A percentile compares a stretch with the other conserved stretches of the same genome.
These are phyloP conservation scores for Elanus axillaris DNA, from an alignment of 2,113 vertebrate species.

Conservation along the genomic window DNA sequence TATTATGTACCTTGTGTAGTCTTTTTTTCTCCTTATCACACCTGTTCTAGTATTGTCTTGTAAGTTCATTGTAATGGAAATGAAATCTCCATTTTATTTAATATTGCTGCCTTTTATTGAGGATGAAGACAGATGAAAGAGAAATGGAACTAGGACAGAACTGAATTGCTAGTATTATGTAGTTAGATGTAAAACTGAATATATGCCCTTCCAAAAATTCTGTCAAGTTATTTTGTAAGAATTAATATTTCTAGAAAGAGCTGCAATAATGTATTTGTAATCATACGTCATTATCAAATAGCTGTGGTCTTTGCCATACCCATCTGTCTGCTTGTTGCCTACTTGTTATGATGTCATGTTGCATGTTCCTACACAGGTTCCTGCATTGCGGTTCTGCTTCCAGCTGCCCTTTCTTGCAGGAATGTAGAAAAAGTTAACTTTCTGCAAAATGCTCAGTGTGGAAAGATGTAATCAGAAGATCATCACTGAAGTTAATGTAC, in stretches of 20 bases:
- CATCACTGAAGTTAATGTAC: not conserved
- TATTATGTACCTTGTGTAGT: not conserved
- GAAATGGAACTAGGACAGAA: not conserved
- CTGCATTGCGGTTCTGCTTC: not conserved
- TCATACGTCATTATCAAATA: not conserved
- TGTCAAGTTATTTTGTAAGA: not conserved
- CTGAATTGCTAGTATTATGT: not conserved
- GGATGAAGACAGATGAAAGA: not conserved
- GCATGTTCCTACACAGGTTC: not conserved
- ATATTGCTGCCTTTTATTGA: not conserved
- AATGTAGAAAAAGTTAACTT: not conserved
- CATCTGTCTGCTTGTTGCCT: not conserved
- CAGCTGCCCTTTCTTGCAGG: not conserved
- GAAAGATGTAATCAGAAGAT: not conserved
- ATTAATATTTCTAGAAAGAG: not conserved
- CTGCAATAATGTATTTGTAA: not conserved
- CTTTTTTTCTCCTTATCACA: not conserved
- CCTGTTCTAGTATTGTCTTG: not conserved
- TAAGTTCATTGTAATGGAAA: not conserved
- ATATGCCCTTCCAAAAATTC: not conserved
- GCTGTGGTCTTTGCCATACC: not conserved
- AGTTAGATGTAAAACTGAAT: not conserved
- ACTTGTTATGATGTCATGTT: fast-evolving
- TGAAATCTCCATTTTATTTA: not conserved
- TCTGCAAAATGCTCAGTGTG: not conserved